Conservation (phyloP, 2,888 invertebrate species). For the Dynastes maya region DNA sequence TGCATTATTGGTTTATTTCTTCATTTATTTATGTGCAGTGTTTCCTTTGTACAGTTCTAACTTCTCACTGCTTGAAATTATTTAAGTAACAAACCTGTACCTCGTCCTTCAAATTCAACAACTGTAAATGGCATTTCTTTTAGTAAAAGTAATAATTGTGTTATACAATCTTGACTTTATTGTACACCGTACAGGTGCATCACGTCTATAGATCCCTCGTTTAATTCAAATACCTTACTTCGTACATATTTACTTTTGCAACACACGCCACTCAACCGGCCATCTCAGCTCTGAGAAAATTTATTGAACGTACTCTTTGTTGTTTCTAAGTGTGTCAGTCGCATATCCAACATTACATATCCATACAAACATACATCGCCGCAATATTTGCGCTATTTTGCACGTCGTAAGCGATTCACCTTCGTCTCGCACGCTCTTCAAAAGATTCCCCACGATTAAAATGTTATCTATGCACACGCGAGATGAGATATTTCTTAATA, state of each 20-base stretch:
- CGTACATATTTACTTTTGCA: constrained; percentile 50
- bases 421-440: constrained; percentile 24
- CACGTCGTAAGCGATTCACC: not conserved
- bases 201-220: not conserved
- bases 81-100: too few species aligned
- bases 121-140: too few species aligned
- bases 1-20: too few species aligned
- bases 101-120: too few species aligned
- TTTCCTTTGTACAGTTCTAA: too few species aligned
- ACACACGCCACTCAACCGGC: not conserved
- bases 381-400: too few species aligned
- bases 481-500: constrained; percentile 35
- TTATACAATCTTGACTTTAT: too few species aligned
- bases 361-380: too few species aligned
- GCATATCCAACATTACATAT: constrained; percentile 12
- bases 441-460: constrained; percentile 36
- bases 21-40: too few species aligned
- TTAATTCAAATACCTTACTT: constrained; percentile 3
- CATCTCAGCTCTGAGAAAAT: constrained; percentile 30
- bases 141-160: too few species aligned
- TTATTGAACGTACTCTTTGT: constrained; percentile 48
- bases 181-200: too few species aligned
- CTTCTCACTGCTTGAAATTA: too few species aligned
- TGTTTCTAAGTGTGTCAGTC: constrained; percentile 49
- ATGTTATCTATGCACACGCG: constrained; percentile 17